Percentiles rank a stretch among this genome's conserved stretches.
Conservation (phyloP, 2,888 invertebrate species). For the Hydroisotoma schaefferi region DNA sequence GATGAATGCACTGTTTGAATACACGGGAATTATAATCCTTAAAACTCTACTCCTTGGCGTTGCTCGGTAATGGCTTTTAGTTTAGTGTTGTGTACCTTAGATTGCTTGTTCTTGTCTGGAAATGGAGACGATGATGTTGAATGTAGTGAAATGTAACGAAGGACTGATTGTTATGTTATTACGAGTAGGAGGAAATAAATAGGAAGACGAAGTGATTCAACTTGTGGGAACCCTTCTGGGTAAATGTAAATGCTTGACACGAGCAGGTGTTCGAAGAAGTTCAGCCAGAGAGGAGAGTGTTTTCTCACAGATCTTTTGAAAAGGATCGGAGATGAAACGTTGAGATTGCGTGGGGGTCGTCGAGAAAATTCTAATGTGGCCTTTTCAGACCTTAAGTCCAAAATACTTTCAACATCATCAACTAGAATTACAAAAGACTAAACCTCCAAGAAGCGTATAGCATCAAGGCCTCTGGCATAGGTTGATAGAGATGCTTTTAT, state of each 20-base stretch:
- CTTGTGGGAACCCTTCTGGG: slow-evolving; percentile 35
- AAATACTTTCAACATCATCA: slow-evolving; percentile 13
- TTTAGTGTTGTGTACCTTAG: too few species aligned
- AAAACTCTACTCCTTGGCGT: too few species aligned
- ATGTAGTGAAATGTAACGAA: background rate
- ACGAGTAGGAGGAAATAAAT: slow-evolving; percentile 21
- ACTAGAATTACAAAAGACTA: background rate
- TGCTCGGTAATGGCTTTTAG: slow-evolving; percentile 7
- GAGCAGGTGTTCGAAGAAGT: slow-evolving; percentile 39
- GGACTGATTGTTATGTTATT: slow-evolving; percentile 1
- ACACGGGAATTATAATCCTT: too few species aligned
- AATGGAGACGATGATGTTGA: background rate
- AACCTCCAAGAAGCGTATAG: too few species aligned
- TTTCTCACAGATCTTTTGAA: slow-evolving; percentile 25
- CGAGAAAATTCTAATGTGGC: background rate
- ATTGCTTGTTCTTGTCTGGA: too few species aligned
- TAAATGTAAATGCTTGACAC: slow-evolving; percentile 29
- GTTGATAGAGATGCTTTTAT: too few species aligned
- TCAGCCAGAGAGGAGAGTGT: slow-evolving; percentile 22
- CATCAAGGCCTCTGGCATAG: too few species aligned
- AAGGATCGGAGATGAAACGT: slow-evolving; percentile 35
- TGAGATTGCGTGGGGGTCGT: slow-evolving; percentile 40
- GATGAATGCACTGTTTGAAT: background rate
- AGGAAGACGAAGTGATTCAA: slow-evolving; percentile 17
- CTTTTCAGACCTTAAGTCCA: background rate